Evolutionary conservation across 2,113 vertebrate species (phyloP).

Genomic region (Eleginops maclovinus): DNA sequence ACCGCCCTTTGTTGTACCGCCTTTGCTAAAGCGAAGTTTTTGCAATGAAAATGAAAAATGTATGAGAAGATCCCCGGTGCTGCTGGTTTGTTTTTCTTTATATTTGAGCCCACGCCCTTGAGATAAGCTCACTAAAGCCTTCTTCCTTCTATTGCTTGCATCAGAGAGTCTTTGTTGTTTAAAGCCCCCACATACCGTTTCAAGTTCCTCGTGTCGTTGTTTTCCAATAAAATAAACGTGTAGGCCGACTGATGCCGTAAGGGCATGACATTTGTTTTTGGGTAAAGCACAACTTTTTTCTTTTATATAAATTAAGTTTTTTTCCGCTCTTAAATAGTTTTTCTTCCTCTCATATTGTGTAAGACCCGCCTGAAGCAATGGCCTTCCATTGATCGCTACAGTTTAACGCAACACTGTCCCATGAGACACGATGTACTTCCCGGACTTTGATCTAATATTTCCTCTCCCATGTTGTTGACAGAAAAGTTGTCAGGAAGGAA

Average conservation of each 20-base stretch:
- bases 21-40: no score
- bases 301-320: no score
- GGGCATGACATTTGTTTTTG: no score
- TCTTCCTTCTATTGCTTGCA: neutral
- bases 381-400: no score
- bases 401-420: neutral
- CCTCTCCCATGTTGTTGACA: slow-evolving; percentile 57
- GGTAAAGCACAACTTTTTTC: no score
- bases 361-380: no score
- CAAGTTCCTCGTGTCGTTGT: slow-evolving; percentile 5
- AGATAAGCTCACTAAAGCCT: slow-evolving; percentile 24
- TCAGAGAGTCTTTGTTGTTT: neutral
- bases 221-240: neutral
- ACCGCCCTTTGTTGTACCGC: neutral
- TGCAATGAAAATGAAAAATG: no score
- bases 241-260: no score
- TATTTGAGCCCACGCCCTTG: neutral
- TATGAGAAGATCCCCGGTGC: neutral
- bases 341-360: no score
- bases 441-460: neutral
- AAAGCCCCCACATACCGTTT: neutral
- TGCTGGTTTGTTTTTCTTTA: neutral
- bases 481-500: slow-evolving; percentile 91
- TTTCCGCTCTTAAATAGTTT: no score
- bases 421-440: neutral